These are phyloP conservation scores for Hypothenemus hampei DNA, from an alignment of 1,140 invertebrate genomes.

Conservation along the genomic window DNA sequence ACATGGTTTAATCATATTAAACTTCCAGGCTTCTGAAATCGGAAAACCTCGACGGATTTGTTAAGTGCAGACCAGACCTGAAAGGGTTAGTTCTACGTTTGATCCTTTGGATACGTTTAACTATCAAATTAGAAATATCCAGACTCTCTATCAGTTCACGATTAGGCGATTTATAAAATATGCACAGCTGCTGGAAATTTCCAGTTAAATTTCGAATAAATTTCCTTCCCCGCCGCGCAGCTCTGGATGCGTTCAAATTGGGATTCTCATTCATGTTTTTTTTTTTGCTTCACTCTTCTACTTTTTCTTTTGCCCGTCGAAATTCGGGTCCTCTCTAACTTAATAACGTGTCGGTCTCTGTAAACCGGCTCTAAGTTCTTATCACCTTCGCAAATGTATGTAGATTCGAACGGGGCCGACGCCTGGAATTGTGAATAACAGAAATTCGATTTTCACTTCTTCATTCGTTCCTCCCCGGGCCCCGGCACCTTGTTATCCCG, in stretches of 20 bases:
- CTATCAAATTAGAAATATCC: too few species aligned
- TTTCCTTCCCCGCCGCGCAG: too few species aligned
- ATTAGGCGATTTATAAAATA: too few species aligned
- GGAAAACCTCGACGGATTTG: constrained; percentile 35
- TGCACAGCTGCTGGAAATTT: too few species aligned
- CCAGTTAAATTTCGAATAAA: too few species aligned
- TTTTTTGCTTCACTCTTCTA: constrained; percentile 11
- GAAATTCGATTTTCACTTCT: constrained; percentile 44
- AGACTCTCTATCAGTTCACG: too few species aligned
- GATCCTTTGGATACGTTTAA: constrained; percentile 1
- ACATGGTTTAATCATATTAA: constrained; percentile 32
- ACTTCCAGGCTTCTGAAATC: constrained; percentile 33
- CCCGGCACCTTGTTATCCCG: constrained; percentile 33
- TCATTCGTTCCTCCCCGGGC: constrained; percentile 30
- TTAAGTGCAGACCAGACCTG: constrained; percentile 18
- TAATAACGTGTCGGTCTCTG: constrained; percentile 34
- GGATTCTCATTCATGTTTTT: constrained; percentile 14
- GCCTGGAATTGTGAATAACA: constrained; percentile 41
- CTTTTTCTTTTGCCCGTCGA: constrained; percentile 14
- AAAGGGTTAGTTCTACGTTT: constrained; percentile 9
- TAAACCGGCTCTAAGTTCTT: constrained; percentile 34
- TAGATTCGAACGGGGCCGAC: constrained; percentile 36
- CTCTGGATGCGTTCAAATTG: too few species aligned
- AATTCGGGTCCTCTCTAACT: constrained; percentile 28
- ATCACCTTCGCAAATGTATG: constrained; percentile 42